phyloP scores from a whole-genome alignment of 1,140 invertebrate genomes.

The Lordiphosa mommai region DNA sequence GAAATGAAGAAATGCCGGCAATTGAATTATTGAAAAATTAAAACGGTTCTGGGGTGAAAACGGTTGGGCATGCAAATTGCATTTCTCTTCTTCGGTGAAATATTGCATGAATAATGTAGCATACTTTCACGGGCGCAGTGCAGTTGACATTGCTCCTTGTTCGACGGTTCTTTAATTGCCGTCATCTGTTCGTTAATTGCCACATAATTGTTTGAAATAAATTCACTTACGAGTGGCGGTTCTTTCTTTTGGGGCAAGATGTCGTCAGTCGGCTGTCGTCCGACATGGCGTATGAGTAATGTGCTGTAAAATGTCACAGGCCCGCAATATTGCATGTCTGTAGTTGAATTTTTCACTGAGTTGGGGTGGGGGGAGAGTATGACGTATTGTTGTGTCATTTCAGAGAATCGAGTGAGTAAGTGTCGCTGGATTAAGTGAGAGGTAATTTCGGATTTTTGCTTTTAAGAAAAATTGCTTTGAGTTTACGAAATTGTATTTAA shows the following conservation, averaged over 20 bases:
- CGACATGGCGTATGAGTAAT: constrained; percentile 70
- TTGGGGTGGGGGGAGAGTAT: too few relatives aligned
- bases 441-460: too few relatives aligned
- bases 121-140: constrained; percentile 18
- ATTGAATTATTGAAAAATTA: constrained; percentile 78
- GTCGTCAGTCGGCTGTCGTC: constrained; percentile 29
- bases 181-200: constrained; percentile 75
- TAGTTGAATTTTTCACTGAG: constrained; percentile 29
- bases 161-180: constrained; percentile 56
- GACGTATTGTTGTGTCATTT: too few relatives aligned
- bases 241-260: constrained; percentile 16
- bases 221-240: constrained; percentile 51
- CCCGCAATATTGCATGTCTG: constrained; percentile 44
- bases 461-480: too few relatives aligned
- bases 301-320: constrained; percentile 22
- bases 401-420: too few relatives aligned
- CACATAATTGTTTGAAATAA: constrained; percentile 77
- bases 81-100: constrained; percentile 37
- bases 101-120: constrained; percentile 65
- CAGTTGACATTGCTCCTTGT: constrained; percentile 20
- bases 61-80: constrained; percentile 18
- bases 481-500: too few relatives aligned
- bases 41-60: constrained; percentile 35
- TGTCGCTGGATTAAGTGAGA: too few relatives aligned
- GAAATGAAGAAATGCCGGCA: constrained; percentile 6